Evolutionary conservation across 2,113 vertebrate genomes (phyloP).

Genomic region (Rynchops niger): DNA sequence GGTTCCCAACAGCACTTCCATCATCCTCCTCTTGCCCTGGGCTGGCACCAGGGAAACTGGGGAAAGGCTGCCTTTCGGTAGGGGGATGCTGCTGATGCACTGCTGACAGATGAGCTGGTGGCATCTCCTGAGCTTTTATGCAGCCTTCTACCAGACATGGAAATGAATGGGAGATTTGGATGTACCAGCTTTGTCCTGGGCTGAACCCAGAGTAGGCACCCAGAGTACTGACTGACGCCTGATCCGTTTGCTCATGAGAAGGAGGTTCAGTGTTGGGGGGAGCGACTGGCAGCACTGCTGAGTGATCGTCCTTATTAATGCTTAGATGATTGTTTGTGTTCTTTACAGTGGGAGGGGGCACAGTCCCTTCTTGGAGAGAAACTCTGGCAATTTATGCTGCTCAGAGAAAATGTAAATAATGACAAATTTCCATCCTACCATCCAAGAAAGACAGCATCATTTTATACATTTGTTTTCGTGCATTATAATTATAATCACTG

Average conservation of each 20-base stretch:
- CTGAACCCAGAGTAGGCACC: neutral
- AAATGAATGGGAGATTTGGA: neutral
- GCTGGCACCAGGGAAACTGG: neutral
- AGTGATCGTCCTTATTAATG: neutral
- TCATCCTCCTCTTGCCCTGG: neutral
- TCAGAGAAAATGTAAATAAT: slow-evolving; percentile 4
- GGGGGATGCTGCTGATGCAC: neutral
- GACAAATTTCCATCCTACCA: slow-evolving; percentile 33
- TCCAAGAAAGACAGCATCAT: slow-evolving; percentile 35
- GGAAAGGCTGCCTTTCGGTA: neutral
- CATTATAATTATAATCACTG: neutral
- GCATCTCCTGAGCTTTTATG: neutral
- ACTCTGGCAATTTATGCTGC: neutral
- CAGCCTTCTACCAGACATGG: neutral
- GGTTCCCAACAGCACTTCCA: neutral
- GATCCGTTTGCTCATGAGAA: neutral
- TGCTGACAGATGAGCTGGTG: neutral
- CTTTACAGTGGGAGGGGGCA: neutral
- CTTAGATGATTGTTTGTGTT: neutral
- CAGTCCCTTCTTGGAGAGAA: neutral
- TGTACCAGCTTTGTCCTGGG: neutral
- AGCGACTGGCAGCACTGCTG: neutral
- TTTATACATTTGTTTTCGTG: slow-evolving; percentile 18
- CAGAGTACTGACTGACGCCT: neutral
- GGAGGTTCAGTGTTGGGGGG: neutral